These are phyloP conservation scores for Scotopteryx bipunctaria DNA, from an alignment of 2,888 invertebrate species.

Conservation along the genomic window DNA sequence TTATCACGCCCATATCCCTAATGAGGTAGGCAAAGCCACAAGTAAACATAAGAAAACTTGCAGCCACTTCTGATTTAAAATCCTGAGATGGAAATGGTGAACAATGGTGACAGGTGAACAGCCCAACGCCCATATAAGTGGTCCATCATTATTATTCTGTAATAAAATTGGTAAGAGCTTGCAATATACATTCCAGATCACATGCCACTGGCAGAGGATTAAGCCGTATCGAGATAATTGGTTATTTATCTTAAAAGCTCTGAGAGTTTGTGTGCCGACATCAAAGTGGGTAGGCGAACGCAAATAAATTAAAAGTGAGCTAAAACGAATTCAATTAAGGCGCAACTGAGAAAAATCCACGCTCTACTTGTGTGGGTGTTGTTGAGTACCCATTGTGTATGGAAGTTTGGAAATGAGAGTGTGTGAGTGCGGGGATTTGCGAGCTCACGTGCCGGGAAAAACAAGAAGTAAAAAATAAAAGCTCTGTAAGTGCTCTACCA, in stretches of 20 bases:
- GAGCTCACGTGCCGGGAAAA: conserved; percentile 22
- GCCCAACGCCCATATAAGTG: too few relatives aligned
- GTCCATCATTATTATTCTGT: conserved; percentile 34
- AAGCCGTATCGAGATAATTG: conserved; percentile 73
- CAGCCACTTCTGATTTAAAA: too few relatives aligned
- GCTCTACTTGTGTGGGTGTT: conserved; percentile 41
- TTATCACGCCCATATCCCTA: too few relatives aligned
- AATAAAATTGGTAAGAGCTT: conserved; percentile 40
- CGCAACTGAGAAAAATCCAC: conserved; percentile 59
- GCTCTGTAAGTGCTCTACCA: conserved; percentile 9
- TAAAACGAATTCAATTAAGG: conserved; percentile 76
- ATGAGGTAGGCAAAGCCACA: too few relatives aligned
- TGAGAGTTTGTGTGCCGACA: conserved; percentile 57
- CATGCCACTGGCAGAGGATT: conserved; percentile 54
- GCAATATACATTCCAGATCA: conserved; percentile 51
- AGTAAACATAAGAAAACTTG: too few relatives aligned
- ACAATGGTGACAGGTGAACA: too few relatives aligned
- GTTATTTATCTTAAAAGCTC: conserved; percentile 74
- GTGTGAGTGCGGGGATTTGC: conserved; percentile 40
- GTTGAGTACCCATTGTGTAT: conserved; percentile 40
- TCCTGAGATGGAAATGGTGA: too few relatives aligned
- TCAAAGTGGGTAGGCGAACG: conserved; percentile 69
- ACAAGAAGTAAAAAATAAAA: conserved; percentile 17
- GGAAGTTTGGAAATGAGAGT: conserved; percentile 22
- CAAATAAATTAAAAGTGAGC: conserved; percentile 77